Evolutionary conservation across 1,140 invertebrate species (phyloP).

Genomic region (Platyscapa corneri): DNA sequence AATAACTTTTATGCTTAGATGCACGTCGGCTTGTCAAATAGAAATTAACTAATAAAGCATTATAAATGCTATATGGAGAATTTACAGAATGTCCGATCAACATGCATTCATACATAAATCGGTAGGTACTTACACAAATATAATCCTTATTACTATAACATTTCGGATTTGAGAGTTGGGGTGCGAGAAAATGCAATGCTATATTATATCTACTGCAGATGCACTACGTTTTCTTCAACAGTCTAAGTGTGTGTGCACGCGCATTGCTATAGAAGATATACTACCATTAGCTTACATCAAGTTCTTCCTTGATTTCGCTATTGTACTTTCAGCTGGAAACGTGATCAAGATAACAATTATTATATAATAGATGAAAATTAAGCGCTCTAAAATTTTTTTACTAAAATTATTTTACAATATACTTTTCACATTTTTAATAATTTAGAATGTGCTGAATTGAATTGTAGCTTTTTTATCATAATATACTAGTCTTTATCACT

Average conservation of each 20-base stretch:
- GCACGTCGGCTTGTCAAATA: constrained; percentile 20
- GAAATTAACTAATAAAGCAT: constrained; percentile 28
- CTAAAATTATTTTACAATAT: too few species aligned
- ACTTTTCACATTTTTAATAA: too few species aligned
- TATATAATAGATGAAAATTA: background rate
- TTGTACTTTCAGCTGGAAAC: background rate
- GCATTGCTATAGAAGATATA: too few species aligned
- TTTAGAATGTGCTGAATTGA: too few species aligned
- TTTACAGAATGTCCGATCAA: background rate
- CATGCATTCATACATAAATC: background rate
- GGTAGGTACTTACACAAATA: background rate
- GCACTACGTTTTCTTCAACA: background rate
- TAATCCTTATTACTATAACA: background rate
- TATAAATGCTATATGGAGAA: background rate
- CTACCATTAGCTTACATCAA: background rate
- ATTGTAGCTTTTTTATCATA: too few species aligned
- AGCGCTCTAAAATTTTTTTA: too few species aligned
- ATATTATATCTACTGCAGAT: background rate
- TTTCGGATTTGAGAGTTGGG: background rate
- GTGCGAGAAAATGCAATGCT: background rate
- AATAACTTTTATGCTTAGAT: constrained; percentile 39
- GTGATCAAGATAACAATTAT: background rate
- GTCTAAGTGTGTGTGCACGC: background rate
- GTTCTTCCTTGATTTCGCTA: background rate
- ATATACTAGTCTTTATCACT: too few species aligned